These are phyloP conservation scores for Grantiella picta DNA, from an alignment of 2,113 vertebrate genomes.

Conservation along the genomic window DNA sequence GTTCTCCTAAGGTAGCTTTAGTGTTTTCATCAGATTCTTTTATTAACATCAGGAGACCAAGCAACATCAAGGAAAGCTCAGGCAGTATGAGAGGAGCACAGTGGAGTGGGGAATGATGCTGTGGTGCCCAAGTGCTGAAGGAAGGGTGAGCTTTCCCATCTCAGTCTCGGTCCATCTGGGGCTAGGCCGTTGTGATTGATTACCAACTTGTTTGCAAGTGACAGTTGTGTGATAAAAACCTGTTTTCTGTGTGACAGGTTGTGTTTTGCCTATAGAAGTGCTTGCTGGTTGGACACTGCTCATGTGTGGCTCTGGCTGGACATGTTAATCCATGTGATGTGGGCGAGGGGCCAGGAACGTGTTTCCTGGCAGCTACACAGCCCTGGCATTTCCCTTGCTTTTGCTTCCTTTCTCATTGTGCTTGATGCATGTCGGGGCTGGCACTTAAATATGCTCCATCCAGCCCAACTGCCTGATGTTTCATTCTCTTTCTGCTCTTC, in stretches of 20 bases:
- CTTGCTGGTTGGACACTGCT: neutral
- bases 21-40: neutral
- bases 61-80: neutral
- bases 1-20: neutral
- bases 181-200: neutral
- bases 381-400: neutral
- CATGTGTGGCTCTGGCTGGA: neutral
- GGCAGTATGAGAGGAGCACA: neutral
- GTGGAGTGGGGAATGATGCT: neutral
- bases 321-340: rapidly evolving
- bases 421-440: neutral
- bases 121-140: neutral
- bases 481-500: neutral
- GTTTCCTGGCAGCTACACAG: rapidly evolving
- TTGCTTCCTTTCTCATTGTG: neutral
- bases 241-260: neutral
- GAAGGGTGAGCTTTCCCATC: neutral
- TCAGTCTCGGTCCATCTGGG: neutral
- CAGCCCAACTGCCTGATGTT: neutral
- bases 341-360: neutral
- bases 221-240: neutral
- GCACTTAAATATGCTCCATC: neutral
- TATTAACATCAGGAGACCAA: neutral
- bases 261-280: neutral
- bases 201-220: neutral